Evolutionary conservation across 2,888 invertebrate genomes (phyloP), one percentile per base, ranked within the genome.

Genomic region (Nymphalis urticae): DNA sequence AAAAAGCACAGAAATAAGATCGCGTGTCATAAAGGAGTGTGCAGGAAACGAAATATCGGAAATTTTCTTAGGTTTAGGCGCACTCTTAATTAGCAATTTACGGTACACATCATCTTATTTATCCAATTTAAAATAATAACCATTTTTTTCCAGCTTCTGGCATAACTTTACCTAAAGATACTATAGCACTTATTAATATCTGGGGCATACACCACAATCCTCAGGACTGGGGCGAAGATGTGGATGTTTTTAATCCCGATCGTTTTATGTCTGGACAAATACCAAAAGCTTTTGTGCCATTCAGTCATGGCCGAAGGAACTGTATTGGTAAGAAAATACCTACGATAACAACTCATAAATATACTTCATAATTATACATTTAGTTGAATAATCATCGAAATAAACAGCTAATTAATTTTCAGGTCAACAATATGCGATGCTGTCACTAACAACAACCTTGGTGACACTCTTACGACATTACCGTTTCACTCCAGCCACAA

Each of bases 161-260:
- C 17, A n/a, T 63, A 63, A 21, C 36, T 48, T 48, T 53, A 4
- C 19, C 21, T 21, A 36, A 56, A 36, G 32, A 9, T n/a, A 7
- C 32, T 56, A 1, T 17, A 7, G 36, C 32, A 17, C 1, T 56
- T 6, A 56, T 36, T 9, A 56, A n/a, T 32, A 56, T 56, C 5
- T 27, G 17, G n/a, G 76, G 72, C 2, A 51, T 73, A n/a, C 74
- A 77, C 51, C 72, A 73, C n/a, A 73, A 76, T 68, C 73, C 75
- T 16, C 21, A 19, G 2, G 71, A 73, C 68, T 77, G 77, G 77
- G 76, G 76, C 2, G 47, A 66, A 9, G 74, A 75, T 13, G 73
- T 73, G 8, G 72, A 76, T 32, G 16, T 53, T 60, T 77, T 76
- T 61, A 63, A 72, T 0, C 76, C 77, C 0, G 75, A 76, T n/a